These are phyloP conservation scores for Silurus glanis DNA, from an alignment of 2,113 vertebrate species.

Conservation along the genomic window DNA sequence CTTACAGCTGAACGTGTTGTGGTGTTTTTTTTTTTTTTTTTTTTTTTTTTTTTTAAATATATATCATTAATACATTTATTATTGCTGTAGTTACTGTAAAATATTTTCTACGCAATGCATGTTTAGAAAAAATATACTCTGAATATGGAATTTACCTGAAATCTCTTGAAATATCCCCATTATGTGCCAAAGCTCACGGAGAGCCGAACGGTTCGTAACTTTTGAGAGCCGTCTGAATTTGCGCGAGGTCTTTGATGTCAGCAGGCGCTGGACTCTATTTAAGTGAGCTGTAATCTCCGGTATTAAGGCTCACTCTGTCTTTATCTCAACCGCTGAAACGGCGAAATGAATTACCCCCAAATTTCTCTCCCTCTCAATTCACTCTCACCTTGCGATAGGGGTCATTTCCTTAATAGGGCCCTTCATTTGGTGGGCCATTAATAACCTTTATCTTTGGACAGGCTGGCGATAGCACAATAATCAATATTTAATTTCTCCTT, in stretches of 20 bases:
- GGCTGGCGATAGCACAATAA: conserved; percentile 38
- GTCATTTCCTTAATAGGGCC: conserved; percentile 56
- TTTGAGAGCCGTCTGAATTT: conserved; percentile 44
- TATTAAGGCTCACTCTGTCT: conserved; percentile 51
- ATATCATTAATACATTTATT: neutral
- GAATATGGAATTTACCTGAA: conserved; percentile 19
- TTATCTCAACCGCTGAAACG: conserved; percentile 42
- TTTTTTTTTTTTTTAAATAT: neutral
- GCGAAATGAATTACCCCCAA: conserved; percentile 52
- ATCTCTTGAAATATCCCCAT: conserved; percentile 32
- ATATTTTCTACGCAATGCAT: neutral
- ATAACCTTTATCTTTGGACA: conserved; percentile 48
- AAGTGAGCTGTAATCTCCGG: conserved; percentile 56
- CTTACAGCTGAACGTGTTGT: neutral
- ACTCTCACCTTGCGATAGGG: conserved; percentile 44
- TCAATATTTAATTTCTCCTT: conserved; percentile 52
- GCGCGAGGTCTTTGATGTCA: conserved; percentile 49
- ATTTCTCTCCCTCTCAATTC: conserved; percentile 46
- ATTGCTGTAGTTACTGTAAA: neutral
- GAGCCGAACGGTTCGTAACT: conserved; percentile 32
- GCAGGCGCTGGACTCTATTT: conserved; percentile 44
- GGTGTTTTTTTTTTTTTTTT: neutral
- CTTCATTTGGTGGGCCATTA: conserved; percentile 50
- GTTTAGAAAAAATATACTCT: conserved; percentile 4
- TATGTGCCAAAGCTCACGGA: conserved; percentile 33